phyloP scores from a whole-genome alignment of 1,140 invertebrate species.

The Ladona fulva region DNA sequence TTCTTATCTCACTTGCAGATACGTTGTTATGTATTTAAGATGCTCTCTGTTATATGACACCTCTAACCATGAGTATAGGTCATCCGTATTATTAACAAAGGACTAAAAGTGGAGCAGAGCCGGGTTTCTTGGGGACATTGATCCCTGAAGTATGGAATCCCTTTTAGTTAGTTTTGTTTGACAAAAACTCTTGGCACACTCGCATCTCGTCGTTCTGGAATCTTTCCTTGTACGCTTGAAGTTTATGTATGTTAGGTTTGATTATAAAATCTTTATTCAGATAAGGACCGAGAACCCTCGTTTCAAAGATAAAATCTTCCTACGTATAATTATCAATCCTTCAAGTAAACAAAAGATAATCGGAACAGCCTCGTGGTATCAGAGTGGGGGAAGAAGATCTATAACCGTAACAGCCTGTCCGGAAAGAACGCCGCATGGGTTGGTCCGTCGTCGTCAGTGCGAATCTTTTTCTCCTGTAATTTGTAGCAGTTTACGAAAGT shows the following conservation, averaged over 20 bases:
- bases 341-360: background rate
- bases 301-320: background rate
- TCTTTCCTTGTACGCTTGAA: background rate
- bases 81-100: background rate
- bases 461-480: background rate
- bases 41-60: no score
- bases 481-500: background rate
- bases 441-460: background rate
- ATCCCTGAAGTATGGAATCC: background rate
- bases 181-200: background rate
- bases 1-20: no score
- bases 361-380: background rate
- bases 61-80: no score
- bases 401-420: background rate
- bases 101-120: background rate
- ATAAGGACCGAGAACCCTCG: background rate
- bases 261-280: background rate
- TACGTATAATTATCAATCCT: background rate
- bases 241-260: background rate
- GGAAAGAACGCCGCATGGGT: background rate
- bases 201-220: background rate
- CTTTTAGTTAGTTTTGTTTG: background rate
- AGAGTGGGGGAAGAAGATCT: background rate
- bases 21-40: no score
- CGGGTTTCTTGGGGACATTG: background rate